A percentile compares a stretch with the other conserved stretches of the same genome.
These are phyloP conservation scores for Limnephilus auricula DNA, from an alignment of 2,888 invertebrate genomes.

Conservation along the genomic window DNA sequence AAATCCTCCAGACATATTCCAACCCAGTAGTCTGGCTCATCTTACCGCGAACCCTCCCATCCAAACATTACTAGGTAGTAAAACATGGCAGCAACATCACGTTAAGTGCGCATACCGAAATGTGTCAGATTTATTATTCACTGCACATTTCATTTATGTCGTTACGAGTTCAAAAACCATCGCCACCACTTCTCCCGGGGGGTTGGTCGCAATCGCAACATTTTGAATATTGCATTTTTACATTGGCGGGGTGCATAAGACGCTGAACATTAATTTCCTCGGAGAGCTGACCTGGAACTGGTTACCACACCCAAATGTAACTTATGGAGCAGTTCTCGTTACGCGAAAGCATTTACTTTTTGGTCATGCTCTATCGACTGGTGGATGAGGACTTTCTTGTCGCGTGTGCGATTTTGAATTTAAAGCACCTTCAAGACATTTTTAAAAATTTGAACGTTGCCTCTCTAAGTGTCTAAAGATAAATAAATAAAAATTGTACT, in stretches of 20 bases:
- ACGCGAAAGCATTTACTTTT: not conserved
- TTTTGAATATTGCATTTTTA: constrained; percentile 35
- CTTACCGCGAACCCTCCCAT: not conserved
- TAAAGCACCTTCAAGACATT: too few relatives aligned
- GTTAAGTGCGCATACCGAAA: not conserved
- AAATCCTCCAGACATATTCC: not conserved
- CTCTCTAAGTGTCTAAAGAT: too few relatives aligned
- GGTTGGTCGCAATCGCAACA: constrained; percentile 26
- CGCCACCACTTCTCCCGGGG: not conserved
- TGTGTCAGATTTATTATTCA: constrained; percentile 2
- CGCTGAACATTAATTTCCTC: constrained; percentile 34
- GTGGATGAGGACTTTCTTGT: not conserved
- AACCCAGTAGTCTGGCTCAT: not conserved
- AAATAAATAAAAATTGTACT: too few relatives aligned
- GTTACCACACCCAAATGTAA: not conserved
- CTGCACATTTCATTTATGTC: not conserved
- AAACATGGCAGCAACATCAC: not conserved
- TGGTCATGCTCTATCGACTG: not conserved
- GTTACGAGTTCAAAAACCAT: not conserved
- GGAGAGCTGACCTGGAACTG: constrained; percentile 24
- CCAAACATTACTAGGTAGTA: not conserved
- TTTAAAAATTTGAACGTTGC: too few relatives aligned
- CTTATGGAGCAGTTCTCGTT: too few relatives aligned
- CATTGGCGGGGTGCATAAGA: not conserved
- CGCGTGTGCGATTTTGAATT: too few relatives aligned